A percentile compares a stretch with the other conserved stretches of the same genome.
phyloP scores from a whole-genome alignment of 1,140 invertebrate species.

The Drosophila pachea region DNA sequence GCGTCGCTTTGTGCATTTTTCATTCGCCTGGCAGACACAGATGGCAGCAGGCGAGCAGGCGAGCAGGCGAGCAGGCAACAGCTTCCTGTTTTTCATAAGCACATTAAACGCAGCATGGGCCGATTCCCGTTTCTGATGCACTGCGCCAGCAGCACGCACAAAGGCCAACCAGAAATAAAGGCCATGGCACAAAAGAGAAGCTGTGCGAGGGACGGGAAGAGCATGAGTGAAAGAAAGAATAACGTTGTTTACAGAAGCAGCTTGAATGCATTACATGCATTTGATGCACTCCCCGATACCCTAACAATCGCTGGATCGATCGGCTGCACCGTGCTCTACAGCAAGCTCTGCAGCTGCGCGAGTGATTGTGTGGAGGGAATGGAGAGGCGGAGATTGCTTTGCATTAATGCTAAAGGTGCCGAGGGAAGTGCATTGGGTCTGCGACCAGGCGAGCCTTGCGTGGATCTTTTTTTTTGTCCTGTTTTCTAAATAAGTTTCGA shows the following conservation, averaged over 20 bases:
- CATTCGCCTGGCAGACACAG: conserved; percentile 13
- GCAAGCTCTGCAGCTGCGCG: background rate
- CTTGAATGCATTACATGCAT: conserved; percentile 43
- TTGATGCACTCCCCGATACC: conserved; percentile 34
- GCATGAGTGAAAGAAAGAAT: background rate
- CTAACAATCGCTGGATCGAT: background rate
- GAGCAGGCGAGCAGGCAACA: conserved; percentile 3
- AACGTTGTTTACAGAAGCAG: conserved; percentile 43
- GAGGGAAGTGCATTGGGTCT: background rate
- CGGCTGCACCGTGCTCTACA: background rate
- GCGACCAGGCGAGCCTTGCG: background rate
- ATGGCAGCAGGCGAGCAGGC: background rate
- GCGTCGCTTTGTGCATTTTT: conserved; percentile 40
- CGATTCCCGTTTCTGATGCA: conserved; percentile 29
- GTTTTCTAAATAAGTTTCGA: conserved; percentile 50
- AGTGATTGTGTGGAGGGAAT: too few species aligned
- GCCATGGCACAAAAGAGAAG: conserved; percentile 6
- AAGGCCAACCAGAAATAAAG: conserved; percentile 28
- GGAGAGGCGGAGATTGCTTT: too few species aligned
- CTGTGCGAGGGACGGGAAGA: background rate
- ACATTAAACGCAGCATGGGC: conserved; percentile 48
- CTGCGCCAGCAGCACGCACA: conserved; percentile 22
- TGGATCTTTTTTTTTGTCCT: conserved; percentile 13
- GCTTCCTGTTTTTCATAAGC: conserved; percentile 51
- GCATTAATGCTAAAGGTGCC: background rate